Base-by-base conservation (phyloP, 2,888 invertebrate species). In the Acanthococcus lagerstroemiae region DNA sequence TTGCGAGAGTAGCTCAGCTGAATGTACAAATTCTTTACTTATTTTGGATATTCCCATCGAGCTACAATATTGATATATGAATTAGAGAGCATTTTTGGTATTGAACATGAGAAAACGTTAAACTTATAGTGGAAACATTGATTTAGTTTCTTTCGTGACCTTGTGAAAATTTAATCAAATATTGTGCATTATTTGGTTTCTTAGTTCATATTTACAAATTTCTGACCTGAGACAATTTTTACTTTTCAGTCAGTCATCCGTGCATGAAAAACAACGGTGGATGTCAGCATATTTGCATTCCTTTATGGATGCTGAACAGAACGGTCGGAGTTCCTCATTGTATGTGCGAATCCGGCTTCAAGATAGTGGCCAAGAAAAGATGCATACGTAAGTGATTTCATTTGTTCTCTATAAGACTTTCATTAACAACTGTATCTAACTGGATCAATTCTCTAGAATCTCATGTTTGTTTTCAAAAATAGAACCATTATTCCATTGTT, bases 261-360 rank as follows among this genome's bases (percentile, higher is more conserved):
- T 89, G 89, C 77, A 81, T 81, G 69, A 77, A 76, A 46, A 76
- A 80, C 72, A 83, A 84, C 73, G 86, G 86, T 70, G 82, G 83
- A 69, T 90, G 90, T 79, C 82, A 82, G 71, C 89, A 90, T 76
- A 78, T 90, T 69, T 90, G 90, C 77, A 78, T 89, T 68, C 82
- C 88, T 52, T 68, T 74, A n/a, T 85, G 82, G 80, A 79, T 80
- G 67, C 72, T 73, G 55, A 73, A 75, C n/a, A 73, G 74, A 22
- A 76, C 76, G 37, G 75, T 75, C 70, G 66, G 60, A 24, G 74
- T 80, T 70, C 83, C 83, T 69, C 81, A 81, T 72, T 91, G 90
- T 77, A 73, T 84, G 58, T 90, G 90, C 74, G 80, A 82, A 45
- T 83, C 86, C 71, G 90, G 90, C 2, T 88, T 82, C 78, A 80